Conservation (phyloP, 2,113 vertebrate species). For the Pycnonotus jocosus region DNA sequence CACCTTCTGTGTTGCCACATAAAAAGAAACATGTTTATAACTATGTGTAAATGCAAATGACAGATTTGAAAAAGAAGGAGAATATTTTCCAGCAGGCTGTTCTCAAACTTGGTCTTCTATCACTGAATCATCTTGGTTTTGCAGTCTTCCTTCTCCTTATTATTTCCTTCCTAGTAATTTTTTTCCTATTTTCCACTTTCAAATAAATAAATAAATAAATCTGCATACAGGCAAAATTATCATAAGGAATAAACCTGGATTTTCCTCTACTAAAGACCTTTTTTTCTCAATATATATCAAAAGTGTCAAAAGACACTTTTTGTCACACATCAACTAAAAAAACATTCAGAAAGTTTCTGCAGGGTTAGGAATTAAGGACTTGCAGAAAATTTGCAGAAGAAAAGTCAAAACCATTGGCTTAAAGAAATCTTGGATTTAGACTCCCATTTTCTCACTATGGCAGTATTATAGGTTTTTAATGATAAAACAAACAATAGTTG, state of each 20-base stretch:
- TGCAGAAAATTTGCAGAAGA: not conserved
- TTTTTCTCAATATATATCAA: not conserved
- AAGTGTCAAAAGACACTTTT: not conserved
- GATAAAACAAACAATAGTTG: not conserved
- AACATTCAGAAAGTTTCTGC: not conserved
- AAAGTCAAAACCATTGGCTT: not conserved
- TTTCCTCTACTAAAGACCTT: not conserved
- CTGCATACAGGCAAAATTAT: not conserved
- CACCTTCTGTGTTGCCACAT: not conserved
- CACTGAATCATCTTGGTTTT: not conserved
- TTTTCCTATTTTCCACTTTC: not conserved
- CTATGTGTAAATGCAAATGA: not conserved
- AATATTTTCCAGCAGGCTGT: not conserved
- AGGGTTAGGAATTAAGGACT: not conserved
- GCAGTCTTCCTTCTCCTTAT: not conserved
- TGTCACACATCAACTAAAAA: not conserved
- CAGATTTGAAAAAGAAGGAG: not conserved
- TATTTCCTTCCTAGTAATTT: not conserved
- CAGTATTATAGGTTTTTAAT: not conserved
- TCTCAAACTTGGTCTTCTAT: not conserved
- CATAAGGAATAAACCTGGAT: accelerated
- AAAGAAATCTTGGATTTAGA: not conserved
- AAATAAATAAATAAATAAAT: not conserved
- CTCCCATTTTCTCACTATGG: not conserved
- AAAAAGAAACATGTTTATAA: not conserved